Base-by-base conservation (phyloP, 1,140 invertebrate species). In the Aethina tumida region DNA sequence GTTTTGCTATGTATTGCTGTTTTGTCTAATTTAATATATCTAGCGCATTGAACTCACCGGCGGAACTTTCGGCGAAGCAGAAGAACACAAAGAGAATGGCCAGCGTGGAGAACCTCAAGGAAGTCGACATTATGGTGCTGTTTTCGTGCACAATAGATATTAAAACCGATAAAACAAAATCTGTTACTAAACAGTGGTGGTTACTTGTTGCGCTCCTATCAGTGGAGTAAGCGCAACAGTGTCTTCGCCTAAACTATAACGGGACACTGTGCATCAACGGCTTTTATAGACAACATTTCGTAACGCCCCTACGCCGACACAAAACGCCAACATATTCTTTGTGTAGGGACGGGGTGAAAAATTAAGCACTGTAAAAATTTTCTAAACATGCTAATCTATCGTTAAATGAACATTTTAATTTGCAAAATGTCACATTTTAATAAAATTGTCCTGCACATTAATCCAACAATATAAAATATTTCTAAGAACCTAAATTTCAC, bases 41-140 rank as follows among this genome's bases (percentile, higher is more conserved):
- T n/a, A n/a, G n/a, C n/a, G 30, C 20, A 25, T 42, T 34, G 34
- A 45, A 58, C 57, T 59, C 45, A 59, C 58, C 58, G 41, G 47
- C 45, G n/a, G 56, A 52, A 37, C 47, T 49, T 41, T 53, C 56
- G 37, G 47, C 53, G 35, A 57, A 54, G 34, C 43, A 48, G 31
- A 52, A 55, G 35, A 50, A 49, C 14, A 50, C 37, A 29, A 55
- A 30, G 13, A 52, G 16, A 4, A 45, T 30, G 15, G 38, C 43
- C 12, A 49, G 50, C 51, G 47, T 59, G 27, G 49, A 53, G 44
- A 53, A 28, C 21, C 27, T 33, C 13, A 39, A 40, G 15, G 48
- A 38, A 16, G 39, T 43, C 32, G 41, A 39, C 39, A 42, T 47
- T 19, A 34, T 30, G 29, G 32, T 35, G 16, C 15, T 10, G 19